phyloP scores from a whole-genome alignment of 2,113 vertebrate genomes.

The Coturnix japonica region DNA sequence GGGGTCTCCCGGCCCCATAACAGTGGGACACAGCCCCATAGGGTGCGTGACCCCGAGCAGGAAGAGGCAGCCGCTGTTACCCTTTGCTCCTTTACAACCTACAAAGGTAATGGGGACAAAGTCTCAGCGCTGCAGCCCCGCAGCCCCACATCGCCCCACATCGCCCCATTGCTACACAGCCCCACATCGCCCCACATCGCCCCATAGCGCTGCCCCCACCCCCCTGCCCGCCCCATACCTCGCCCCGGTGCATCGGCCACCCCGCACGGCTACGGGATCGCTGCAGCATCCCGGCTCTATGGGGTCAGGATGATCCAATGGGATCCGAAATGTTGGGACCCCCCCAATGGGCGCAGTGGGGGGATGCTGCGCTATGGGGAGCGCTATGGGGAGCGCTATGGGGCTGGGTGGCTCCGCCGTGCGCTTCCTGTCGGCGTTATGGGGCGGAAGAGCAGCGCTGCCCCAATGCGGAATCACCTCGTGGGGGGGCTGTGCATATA shows the following conservation, averaged over 20 bases:
- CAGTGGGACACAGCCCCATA: neutral
- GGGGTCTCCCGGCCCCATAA: neutral
- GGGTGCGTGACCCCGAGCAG: neutral
- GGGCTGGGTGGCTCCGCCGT: neutral
- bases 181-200: rapidly evolving
- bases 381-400: neutral
- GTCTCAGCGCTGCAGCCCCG: neutral
- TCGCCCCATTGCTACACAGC: neutral
- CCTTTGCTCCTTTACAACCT: constrained; percentile 11
- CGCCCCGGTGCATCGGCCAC: neutral
- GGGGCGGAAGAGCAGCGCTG: constrained; percentile 45
- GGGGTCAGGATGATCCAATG: neutral
- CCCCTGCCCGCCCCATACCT: neutral
- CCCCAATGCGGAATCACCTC: neutral
- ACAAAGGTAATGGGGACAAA: constrained; percentile 15
- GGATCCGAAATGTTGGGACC: too few species aligned
- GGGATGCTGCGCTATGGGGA: neutral
- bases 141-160: neutral
- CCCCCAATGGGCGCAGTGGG: neutral
- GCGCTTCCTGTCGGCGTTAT: constrained; percentile 64
- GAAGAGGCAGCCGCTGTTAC: neutral
- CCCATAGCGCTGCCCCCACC: neutral
- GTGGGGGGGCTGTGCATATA: neutral
- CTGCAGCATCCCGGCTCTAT: rapidly evolving
- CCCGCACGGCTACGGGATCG: neutral